Base-by-base conservation (phyloP, 1,140 invertebrate species). In the Telenomus remus region DNA sequence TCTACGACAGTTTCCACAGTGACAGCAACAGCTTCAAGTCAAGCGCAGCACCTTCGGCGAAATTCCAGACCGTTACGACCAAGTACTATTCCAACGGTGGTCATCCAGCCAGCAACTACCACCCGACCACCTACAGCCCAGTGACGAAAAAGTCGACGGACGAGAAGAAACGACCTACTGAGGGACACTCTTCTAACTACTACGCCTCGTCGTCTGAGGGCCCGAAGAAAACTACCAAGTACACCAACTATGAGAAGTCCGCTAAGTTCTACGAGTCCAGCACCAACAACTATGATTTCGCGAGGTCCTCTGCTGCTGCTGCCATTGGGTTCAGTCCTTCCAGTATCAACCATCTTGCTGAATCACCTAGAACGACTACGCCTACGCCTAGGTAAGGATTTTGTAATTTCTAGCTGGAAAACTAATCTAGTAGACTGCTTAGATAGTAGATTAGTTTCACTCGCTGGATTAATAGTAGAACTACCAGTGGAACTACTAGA, bases 61-160 rank as follows among this genome's bases (percentile, higher is more conserved):
- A 75, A 74, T 80, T 85, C 65, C 85, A 79, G 49, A 82, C 16
- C 60, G 76, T 61, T 68, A 81, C 15, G 8, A 74, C 54, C 2
- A 85, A 84, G 12, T 77, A 85, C 1, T 88, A 89, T 60, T 74
- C 82, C 0, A 88, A 86, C 34, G 89, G 19, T 1, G 19, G 87
- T 49, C 90, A 88, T 50, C 83, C 88, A 8, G 85, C 82, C 15
- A 89, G 84, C 44, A 89, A 82, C 66, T 89, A 87, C 37, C 77
- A 82, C 1, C 89, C 90, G 0, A 90, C 90, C 0, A 90, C 90
- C 3, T 84, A 88, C 48, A 84, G 85, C 54, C 86, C 87, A 4
- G 63, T 84, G 3, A 82, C 84, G 0, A 84, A 85, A n/a, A 87
- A 87, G 9, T 79, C 75, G 13, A 44, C 34, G 0, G 78, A 72